phyloP scores from a whole-genome alignment of 2,888 invertebrate genomes.

The Ichneumoninae sp. region DNA sequence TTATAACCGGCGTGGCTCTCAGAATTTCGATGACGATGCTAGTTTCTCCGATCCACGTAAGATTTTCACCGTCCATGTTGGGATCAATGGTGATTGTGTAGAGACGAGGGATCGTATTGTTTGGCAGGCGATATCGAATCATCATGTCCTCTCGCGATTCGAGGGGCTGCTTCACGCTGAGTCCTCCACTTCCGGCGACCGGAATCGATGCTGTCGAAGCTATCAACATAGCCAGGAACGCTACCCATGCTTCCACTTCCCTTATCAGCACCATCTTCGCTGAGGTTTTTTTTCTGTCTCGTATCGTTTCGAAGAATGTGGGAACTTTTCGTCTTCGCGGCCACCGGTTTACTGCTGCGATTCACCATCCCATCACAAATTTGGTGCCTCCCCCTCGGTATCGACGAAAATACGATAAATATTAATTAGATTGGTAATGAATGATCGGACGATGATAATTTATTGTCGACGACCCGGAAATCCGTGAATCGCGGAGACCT shows the following conservation, averaged over 20 bases:
- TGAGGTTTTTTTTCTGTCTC: background rate
- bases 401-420: slow-evolving; percentile 10
- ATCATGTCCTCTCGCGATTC: slow-evolving; percentile 34
- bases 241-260: background rate
- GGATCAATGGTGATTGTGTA: slow-evolving; percentile 85
- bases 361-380: background rate
- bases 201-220: slow-evolving; percentile 20
- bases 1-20: slow-evolving; percentile 53
- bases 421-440: slow-evolving; percentile 27
- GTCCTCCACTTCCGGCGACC: background rate
- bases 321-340: background rate
- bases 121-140: slow-evolving; percentile 85
- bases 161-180: background rate
- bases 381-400: background rate
- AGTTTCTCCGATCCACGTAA: slow-evolving; percentile 69
- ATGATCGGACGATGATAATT: slow-evolving; percentile 15
- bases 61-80: slow-evolving; percentile 82
- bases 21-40: slow-evolving; percentile 67
- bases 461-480: slow-evolving; percentile 1
- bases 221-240: slow-evolving; percentile 9
- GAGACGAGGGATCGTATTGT: slow-evolving; percentile 84
- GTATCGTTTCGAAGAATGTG: slow-evolving; percentile 3
- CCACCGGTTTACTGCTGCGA: background rate
- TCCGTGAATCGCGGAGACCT: background rate
- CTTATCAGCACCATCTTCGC: background rate